Evolutionary conservation across 2,113 vertebrate species (phyloP).

Genomic region (Eulacestoma nigropectus): DNA sequence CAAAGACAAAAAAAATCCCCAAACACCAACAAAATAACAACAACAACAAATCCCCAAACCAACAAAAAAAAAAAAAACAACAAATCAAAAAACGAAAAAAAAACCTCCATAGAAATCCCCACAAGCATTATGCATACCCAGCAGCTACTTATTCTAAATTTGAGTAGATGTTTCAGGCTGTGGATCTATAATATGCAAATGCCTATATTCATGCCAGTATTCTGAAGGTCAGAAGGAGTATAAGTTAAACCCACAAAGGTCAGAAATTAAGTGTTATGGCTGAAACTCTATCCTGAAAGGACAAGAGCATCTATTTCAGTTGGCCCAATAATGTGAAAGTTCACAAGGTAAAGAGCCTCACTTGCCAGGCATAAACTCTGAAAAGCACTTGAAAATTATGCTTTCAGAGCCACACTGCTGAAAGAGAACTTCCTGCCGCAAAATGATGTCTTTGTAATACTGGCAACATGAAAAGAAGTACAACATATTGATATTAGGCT

Average conservation of each 20-base stretch:
- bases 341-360: constrained; percentile 5
- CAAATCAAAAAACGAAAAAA: background rate
- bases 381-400: constrained; percentile 14
- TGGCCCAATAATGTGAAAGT: constrained; percentile 7
- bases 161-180: background rate
- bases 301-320: constrained; percentile 22
- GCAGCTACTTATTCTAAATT: background rate
- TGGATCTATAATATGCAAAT: constrained; percentile 22
- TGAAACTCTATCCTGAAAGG: constrained; percentile 29
- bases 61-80: no score
- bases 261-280: constrained; percentile 30
- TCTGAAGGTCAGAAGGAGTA: constrained; percentile 18
- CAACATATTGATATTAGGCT: background rate
- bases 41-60: background rate
- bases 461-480: background rate
- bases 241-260: constrained; percentile 26
- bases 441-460: background rate
- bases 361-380: background rate
- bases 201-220: background rate
- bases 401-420: background rate
- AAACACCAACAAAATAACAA: background rate
- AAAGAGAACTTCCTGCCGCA: background rate
- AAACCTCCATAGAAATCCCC: rapidly evolving
- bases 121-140: background rate
- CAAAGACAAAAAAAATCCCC: background rate